phyloP scores from a whole-genome alignment of 2,888 invertebrate species.

The Spodoptera littoralis region DNA sequence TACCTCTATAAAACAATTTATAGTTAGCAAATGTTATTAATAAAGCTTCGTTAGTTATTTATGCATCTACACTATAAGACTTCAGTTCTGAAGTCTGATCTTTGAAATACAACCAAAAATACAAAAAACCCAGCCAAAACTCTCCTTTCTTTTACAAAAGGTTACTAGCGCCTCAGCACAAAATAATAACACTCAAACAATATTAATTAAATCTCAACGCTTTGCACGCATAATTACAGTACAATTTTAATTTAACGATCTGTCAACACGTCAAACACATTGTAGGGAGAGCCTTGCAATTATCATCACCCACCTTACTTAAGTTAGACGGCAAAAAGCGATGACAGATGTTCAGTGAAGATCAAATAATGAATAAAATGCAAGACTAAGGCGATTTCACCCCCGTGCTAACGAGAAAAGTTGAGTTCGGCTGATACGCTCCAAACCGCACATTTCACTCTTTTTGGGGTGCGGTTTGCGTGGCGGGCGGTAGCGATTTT shows the following conservation, averaged over 20 bases:
- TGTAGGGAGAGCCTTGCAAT: conserved; percentile 52
- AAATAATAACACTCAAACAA: conserved; percentile 3
- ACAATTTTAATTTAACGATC: conserved; percentile 49
- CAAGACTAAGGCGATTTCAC: conserved; percentile 79
- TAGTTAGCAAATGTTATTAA: no score
- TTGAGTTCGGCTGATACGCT: conserved; percentile 81
- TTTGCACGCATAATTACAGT: conserved; percentile 26
- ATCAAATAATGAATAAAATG: conserved; percentile 84
- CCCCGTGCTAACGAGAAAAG: conserved; percentile 82
- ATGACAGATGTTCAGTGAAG: conserved; percentile 79
- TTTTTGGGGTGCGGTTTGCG: conserved; percentile 52
- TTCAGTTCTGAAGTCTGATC: no score
- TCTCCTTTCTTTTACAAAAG: no score
- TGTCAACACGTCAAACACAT: conserved; percentile 49
- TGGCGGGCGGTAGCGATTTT: conserved; percentile 40
- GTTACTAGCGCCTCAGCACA: no score
- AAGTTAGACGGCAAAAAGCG: conserved; percentile 62
- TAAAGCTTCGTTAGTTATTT: no score
- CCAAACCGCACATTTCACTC: conserved; percentile 71
- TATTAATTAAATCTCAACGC: conserved; percentile 14
- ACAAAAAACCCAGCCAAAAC: no score
- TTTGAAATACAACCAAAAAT: no score
- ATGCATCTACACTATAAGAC: no score
- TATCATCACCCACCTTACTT: conserved; percentile 58
- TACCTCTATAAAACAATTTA: no score